A percentile compares a stretch with the other conserved stretches of the same genome.
These are phyloP conservation scores for Metaphire vulgaris DNA, from an alignment of 1,140 invertebrate genomes.

Conservation along the genomic window DNA sequence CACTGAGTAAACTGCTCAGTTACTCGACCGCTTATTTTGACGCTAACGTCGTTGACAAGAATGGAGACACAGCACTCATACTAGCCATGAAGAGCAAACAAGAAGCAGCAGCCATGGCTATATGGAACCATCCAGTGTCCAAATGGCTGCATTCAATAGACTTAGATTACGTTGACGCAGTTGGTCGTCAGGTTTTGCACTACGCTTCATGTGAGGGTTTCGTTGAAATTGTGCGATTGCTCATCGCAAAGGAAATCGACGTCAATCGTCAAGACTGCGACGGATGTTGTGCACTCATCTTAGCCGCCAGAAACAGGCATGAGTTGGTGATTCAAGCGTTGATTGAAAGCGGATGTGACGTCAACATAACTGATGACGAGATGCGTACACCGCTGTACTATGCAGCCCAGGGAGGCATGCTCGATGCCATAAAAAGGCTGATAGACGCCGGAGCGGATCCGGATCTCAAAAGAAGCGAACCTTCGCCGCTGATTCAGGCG, in stretches of 20 bases:
- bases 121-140: background rate
- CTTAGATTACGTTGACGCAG: background rate
- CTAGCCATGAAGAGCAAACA: slow-evolving; percentile 18
- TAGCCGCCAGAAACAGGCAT: background rate
- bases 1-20: background rate
- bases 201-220: background rate
- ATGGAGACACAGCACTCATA: slow-evolving; percentile 22
- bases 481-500: slow-evolving; percentile 12
- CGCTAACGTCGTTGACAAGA: slow-evolving; percentile 18
- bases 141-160: background rate
- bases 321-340: background rate
- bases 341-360: background rate
- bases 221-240: background rate
- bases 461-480: background rate
- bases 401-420: background rate
- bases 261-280: background rate
- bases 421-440: background rate
- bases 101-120: slow-evolving; percentile 5
- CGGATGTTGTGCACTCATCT: background rate
- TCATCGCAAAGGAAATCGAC: background rate
- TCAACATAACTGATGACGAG: background rate
- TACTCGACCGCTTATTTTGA: background rate
- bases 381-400: background rate
- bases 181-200: background rate
- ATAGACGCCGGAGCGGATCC: slow-evolving; percentile 7